A percentile compares a stretch with the other conserved stretches of the same genome.
phyloP scores from a whole-genome alignment of 1,140 invertebrate genomes.

The Zaprionus kolodkinae region DNA sequence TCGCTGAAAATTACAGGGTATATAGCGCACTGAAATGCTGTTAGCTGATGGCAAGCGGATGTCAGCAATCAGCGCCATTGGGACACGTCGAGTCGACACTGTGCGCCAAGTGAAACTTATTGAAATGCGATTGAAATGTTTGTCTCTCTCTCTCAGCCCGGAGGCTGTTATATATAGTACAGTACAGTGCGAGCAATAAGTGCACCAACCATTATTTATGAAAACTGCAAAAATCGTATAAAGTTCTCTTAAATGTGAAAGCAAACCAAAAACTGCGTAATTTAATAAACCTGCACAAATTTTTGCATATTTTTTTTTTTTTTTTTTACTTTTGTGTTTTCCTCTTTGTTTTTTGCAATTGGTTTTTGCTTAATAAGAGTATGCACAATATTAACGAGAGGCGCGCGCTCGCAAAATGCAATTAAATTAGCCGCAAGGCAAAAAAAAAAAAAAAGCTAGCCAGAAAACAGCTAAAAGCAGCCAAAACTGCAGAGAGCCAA shows the following conservation, averaged over 20 bases:
- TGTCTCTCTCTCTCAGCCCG: slow-evolving; percentile 5
- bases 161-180: neutral
- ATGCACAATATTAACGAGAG: slow-evolving; percentile 42
- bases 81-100: slow-evolving; percentile 20
- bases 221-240: neutral
- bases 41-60: slow-evolving; percentile 32
- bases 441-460: slow-evolving; percentile 35
- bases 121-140: slow-evolving; percentile 39
- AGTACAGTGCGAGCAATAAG: slow-evolving; percentile 10
- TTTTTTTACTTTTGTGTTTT: neutral
- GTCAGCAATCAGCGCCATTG: slow-evolving; percentile 37
- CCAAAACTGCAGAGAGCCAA: slow-evolving; percentile 31
- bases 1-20: neutral
- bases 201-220: slow-evolving; percentile 10
- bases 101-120: slow-evolving; percentile 23
- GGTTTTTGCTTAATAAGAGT: slow-evolving; percentile 3
- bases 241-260: neutral
- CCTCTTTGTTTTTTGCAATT: neutral
- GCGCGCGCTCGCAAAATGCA: slow-evolving; percentile 50
- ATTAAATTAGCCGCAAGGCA: slow-evolving; percentile 78
- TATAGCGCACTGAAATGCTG: slow-evolving; percentile 14
- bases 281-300: slow-evolving; percentile 52
- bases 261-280: slow-evolving; percentile 43
- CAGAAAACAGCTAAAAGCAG: neutral
- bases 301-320: slow-evolving; percentile 22